Base-by-base conservation (phyloP, 92 coral and sea anemone genomes). In the Diadumene lineata region DNA sequence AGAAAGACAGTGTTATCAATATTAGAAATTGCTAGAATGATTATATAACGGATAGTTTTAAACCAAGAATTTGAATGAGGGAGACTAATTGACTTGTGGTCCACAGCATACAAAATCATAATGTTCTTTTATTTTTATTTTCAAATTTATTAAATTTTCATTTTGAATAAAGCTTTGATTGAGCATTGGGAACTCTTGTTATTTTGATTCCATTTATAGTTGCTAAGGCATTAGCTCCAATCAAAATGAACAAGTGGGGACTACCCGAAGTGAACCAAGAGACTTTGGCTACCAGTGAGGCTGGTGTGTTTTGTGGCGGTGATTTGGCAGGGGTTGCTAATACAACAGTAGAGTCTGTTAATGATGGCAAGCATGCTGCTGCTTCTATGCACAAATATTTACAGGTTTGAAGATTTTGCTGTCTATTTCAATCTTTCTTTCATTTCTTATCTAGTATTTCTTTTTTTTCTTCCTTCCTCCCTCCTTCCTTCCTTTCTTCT, bases 291-390 rank as follows among this genome's bases (percentile, higher is more conserved):
- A 61, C 88, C 15, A 94, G 97, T 69, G 98, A 87, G 24, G 79
- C 85, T 4, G 97, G 92, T 11, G 97, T 94, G 82, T 94, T 85
- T 64, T 94, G 97, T 78, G 98, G 98, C 1, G 98, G 98, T 32
- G 98, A 92, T 78, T 62, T 94, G 38, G 98, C 97, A 8, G 98
- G 98, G 15, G 89, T 86, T 19, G 98, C 98, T 31, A 94, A 92
- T 79, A 94, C 98, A 0, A 94, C 98, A 16, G 98, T 94, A 27
- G 98, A 94, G 79, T 79, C 90, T 61, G 92, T 92, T 31, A 94
- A 94, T 61, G 98, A 94, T 86, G 98, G 98, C 33, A 94, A 94
- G 68, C 94, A 86, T 23, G 98, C 98, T 8, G 97, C 98, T 19
- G 85, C 93, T 94, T 61, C 57, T 68, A 75, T 94, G 78, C 98